Percentiles rank a stretch among this genome's conserved stretches.
These are phyloP conservation scores for Phrynocephalus vlangalii DNA, from an alignment of 2,797 vertebrate species.

Conservation along the genomic window DNA sequence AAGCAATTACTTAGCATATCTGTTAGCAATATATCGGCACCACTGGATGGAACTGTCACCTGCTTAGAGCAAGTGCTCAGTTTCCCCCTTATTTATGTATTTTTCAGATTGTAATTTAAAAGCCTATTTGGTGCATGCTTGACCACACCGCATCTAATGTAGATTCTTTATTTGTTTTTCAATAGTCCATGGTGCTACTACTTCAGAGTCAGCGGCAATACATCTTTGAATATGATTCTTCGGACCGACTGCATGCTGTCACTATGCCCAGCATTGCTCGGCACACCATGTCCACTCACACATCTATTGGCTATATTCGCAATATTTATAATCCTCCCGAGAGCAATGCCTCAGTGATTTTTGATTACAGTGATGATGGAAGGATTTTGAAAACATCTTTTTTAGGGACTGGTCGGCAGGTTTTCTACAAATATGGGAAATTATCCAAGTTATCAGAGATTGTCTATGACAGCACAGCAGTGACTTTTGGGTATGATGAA, in stretches of 20 bases:
- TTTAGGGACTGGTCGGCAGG: slow-evolving; percentile 93
- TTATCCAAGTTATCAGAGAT: slow-evolving; percentile 95
- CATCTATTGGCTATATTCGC: slow-evolving; percentile 95
- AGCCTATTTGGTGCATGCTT: slow-evolving; percentile 25
- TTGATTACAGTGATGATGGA: slow-evolving; percentile 95
- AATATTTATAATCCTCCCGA: slow-evolving; percentile 98
- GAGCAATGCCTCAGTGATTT: slow-evolving; percentile 96
- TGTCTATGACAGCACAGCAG: slow-evolving; percentile 94
- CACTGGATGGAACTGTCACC: slow-evolving; percentile 23
- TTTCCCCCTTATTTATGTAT: slow-evolving; percentile 14
- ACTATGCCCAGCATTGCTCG: slow-evolving; percentile 99
- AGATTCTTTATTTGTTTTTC: slow-evolving; percentile 47
- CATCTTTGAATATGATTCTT: slow-evolving; percentile 95
- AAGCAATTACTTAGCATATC: slow-evolving; percentile 32
- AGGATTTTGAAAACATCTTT: slow-evolving; percentile 91
- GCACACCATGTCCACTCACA: slow-evolving; percentile 98
- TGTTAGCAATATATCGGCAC: slow-evolving; percentile 35
- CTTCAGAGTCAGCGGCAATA: slow-evolving; percentile 98
- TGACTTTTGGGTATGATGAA: slow-evolving; percentile 98
- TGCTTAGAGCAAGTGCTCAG: slow-evolving; percentile 7
- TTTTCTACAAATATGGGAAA: slow-evolving; percentile 98
- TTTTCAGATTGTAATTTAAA: slow-evolving; percentile 33
- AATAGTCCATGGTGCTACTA: slow-evolving; percentile 96
- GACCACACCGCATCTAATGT: background rate
- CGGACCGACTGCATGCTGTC: slow-evolving; percentile 92